Evolutionary conservation across 2,888 invertebrate species (phyloP), one percentile per base, ranked within the genome.

Genomic region (Dryococelus australis): DNA sequence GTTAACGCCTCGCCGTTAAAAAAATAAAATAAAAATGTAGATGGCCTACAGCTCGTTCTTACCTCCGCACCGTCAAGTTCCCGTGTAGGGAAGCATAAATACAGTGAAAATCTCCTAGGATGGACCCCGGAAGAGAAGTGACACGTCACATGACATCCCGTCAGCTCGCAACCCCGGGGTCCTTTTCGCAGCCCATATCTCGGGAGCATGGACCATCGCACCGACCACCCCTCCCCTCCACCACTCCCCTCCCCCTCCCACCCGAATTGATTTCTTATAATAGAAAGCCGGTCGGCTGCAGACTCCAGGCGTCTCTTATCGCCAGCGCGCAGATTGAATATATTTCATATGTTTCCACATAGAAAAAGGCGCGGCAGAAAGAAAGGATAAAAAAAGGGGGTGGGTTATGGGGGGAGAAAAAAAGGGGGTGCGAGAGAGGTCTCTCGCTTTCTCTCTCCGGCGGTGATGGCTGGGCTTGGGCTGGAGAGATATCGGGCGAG

Each of bases 301-400:
- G 43, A 83, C 28, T 83, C 83, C 83, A 83, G 83, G 91, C 91
- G 90, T 90, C 90, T 90, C 94, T 95, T 95, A 95, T 95, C 95
- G 92, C 92, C 90, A 91, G 92, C 92, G 93, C 93, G 93, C 95
- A 95, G 94, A 95, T 95, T 95, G 94, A 95, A 95, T 95, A 95
- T 94, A 95, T 95, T 95, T 95, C 94, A 95, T 94, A 94, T 94
- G 92, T 92, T 92, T 92, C 92, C 93, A 92, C 92, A 93, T 88
- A 92, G 92, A 91, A 91, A 90, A 89, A 90, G 90, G 88, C 89
- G 89, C 90, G 90, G 43, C 20, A 35, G 83, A 83, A 83, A 83
- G 43, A 83, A 65, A 65, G 65, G 65, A 65, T 65, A 65, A 65
- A 65, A 65, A n/a, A 65, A 24, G 20, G 2, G 12, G 51, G n/a